Base-by-base conservation (phyloP, 2,888 invertebrate genomes). In the Gibbula magus region DNA sequence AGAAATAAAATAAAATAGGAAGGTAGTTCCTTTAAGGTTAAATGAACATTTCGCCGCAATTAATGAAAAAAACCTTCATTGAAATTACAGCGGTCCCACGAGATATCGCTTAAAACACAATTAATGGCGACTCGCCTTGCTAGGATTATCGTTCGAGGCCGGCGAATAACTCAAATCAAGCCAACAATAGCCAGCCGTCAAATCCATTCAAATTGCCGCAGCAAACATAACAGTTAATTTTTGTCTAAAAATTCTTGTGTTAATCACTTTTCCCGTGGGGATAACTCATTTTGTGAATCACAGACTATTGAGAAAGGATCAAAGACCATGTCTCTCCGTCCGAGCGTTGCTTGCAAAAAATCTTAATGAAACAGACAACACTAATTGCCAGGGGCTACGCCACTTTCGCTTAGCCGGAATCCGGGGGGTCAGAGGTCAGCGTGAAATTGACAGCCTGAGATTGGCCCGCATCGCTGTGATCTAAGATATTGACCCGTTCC, bases 361-460 rank as follows among this genome's bases (percentile, higher is more conserved):
- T 74, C 77, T 61, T 77, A 77, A 77, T 77, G 77, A 77, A 77
- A 77, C 77, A 77, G 56, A 77, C 77, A 77, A 39, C 56, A 10
- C 77, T 77, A 77, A 77, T 77, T 77, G 77, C 77, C 77, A 32
- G 22, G 35, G 66, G 77, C 61, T 54, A 61, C 61, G 77, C 61
- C 54, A 61, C 77, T 77, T 77, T 77, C 77, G 39, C 66, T 77
- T 61, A 56, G 66, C 53, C 77, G 20, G 56, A 56, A 56, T 39
- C 32, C 77, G 61, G 29, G 56, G 66, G 54, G 56, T 77, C 77
- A 77, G 35, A 45, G 77, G 77, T 77, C 66, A 77, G 56, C 32
- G 35, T 54, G 61, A 77, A 77, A 77, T 77, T 56, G 77, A 77
- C 77, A 77, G 56, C 56, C 29, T 77, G 35, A 35, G 61, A 53